Evolutionary conservation across 1,140 invertebrate species (phyloP), one percentile per base, ranked within the genome.

Genomic region (Arctopsyche grandis): DNA sequence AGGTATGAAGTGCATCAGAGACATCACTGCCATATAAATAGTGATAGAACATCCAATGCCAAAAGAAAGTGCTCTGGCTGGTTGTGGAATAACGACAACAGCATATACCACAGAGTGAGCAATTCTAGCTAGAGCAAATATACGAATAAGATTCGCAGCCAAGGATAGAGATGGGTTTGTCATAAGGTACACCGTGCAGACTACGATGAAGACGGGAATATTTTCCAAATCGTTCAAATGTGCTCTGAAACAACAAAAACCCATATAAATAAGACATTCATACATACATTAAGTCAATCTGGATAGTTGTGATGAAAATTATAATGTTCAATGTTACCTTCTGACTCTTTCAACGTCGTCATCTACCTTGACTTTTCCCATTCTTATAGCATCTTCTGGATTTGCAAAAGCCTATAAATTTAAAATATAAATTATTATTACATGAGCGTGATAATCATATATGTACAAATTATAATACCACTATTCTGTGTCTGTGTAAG

Each of bases 201-300:
- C 84, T 4, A 93, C 83, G 82, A 93, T 89, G 83, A 94, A 95
- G 1, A 91, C 86, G 0, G 91, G 88, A 75, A 94, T 93, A 83
- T 94, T 95, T 86, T 95, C 94, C 82, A 94, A 83, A 83, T 95
- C 94, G 84, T 95, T 95, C 69, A 92, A 84, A 84, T 94, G 93
- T 58, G 92, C 93, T 79, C 93, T 89, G 82, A 80, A 88, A 87
- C 78, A 73, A 81, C 19, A 75, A 79, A 73, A 14, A 69, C 44
- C 5, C 19, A 24, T 43, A 52, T 73, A 7, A 73, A 48, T 73
- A n/a, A n/a, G n/a, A n/a, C n/a, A n/a, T n/a, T n/a, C n/a, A n/a
- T 7, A 19, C 69, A 44, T 52, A 38, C 29, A 7, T 66, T 66
- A 66, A 22, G 7, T 38, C 7, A 7, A 38, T 38, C 29, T 38